Evolutionary conservation across 2,888 invertebrate genomes (phyloP).

Genomic region (Tachystola acroxantha): DNA sequence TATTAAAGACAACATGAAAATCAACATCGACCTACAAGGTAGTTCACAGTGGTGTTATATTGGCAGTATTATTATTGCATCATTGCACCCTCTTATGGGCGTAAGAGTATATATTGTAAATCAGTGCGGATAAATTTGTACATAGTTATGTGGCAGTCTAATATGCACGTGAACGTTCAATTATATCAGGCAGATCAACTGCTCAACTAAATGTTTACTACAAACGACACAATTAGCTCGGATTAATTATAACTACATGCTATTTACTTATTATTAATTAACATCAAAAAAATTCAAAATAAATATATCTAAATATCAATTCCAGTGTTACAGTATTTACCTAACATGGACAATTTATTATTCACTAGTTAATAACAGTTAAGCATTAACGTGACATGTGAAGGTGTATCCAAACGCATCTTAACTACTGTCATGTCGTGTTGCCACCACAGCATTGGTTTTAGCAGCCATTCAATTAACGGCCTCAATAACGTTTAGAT

Average conservation of each 20-base stretch:
- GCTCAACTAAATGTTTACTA: no score
- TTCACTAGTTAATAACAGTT: conserved; percentile 15
- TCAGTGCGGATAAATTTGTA: no score
- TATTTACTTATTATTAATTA: conserved; percentile 1
- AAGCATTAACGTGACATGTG: no score
- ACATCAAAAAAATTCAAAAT: conserved; percentile 14
- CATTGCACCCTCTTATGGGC: not conserved
- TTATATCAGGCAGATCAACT: no score
- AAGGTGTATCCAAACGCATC: no score
- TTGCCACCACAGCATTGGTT: no score
- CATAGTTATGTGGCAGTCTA: not conserved
- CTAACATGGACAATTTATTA: conserved; percentile 40
- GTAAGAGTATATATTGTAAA: no score
- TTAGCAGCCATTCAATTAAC: no score
- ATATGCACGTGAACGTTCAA: no score
- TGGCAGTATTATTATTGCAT: conserved; percentile 9
- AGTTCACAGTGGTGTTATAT: not conserved
- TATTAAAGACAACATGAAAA: not conserved
- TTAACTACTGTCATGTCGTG: no score
- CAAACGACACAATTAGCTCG: not conserved
- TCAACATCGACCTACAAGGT: not conserved
- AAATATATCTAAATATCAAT: conserved; percentile 33
- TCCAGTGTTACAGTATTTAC: conserved; percentile 31
- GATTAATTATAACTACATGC: not conserved
- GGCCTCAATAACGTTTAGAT: no score